Evolutionary conservation across 2,888 invertebrate species (phyloP).

Genomic region (Melinaea menophilus): DNA sequence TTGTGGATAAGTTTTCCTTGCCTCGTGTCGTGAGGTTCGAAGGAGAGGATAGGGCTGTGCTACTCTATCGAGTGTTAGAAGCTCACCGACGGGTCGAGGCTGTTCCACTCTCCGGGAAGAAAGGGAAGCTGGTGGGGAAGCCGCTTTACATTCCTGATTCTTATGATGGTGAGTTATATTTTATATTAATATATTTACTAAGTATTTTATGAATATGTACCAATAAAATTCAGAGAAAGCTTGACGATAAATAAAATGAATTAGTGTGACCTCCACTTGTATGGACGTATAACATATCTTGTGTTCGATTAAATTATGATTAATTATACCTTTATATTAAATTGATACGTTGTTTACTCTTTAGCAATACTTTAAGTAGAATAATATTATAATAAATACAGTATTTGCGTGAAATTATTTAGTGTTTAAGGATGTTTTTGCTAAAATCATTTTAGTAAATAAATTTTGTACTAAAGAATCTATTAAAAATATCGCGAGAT

Average conservation of each 20-base stretch:
- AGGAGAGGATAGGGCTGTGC: slow-evolving; percentile 77
- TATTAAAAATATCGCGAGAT: not conserved
- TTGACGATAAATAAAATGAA: slow-evolving; percentile 16
- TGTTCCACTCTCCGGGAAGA: slow-evolving; percentile 76
- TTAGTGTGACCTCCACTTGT: slow-evolving; percentile 11
- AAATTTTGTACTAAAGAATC: not conserved
- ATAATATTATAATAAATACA: no score
- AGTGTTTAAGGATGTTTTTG: not conserved
- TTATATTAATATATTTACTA: not conserved
- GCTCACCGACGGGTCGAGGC: slow-evolving; percentile 81
- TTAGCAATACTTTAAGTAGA: no score
- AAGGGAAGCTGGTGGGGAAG: slow-evolving; percentile 77
- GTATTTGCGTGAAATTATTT: not conserved
- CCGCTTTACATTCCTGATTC: slow-evolving; percentile 81
- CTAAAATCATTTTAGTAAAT: no score
- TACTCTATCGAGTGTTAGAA: slow-evolving; percentile 80
- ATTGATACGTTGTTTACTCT: no score
- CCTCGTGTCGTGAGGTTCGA: slow-evolving; percentile 79
- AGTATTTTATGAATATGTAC: not conserved
- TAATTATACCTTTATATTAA: not conserved
- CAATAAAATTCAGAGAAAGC: slow-evolving; percentile 11
- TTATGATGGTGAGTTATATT: slow-evolving; percentile 79
- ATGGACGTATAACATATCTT: slow-evolving; percentile 2
- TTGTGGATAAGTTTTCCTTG: slow-evolving; percentile 79
- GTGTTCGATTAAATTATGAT: not conserved